A percentile compares a stretch with the other conserved stretches of the same genome.
Evolutionary conservation across 2,888 invertebrate species (phyloP).

Genomic region (Caradrina clavipalpis): DNA sequence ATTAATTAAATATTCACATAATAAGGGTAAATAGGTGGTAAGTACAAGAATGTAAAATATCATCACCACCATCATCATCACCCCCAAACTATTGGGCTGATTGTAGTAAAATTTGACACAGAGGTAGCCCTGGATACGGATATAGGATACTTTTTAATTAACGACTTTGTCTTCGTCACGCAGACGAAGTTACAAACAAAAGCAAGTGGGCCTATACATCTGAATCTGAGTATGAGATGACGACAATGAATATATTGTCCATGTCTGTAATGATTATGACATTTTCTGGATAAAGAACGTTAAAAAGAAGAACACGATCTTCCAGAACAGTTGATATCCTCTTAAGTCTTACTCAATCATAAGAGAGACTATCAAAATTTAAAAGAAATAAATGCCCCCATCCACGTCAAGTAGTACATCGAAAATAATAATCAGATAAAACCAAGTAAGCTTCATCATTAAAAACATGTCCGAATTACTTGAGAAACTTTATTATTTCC

Average conservation of each 20-base stretch:
- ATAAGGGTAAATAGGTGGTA: no score
- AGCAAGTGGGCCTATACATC: no score
- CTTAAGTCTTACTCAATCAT: background rate
- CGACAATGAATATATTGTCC: background rate
- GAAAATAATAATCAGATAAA: conserved; percentile 44
- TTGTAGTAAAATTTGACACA: no score
- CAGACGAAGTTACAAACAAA: no score
- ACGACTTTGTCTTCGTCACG: no score
- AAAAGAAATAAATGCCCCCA: background rate
- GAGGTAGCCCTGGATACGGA: no score
- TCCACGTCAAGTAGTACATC: conserved; percentile 21
- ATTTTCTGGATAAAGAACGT: background rate
- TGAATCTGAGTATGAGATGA: no score
- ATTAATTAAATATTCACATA: no score
- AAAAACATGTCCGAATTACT: conserved; percentile 46
- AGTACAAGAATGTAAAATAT: no score
- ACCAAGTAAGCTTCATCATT: conserved; percentile 37
- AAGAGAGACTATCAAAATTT: conserved; percentile 4
- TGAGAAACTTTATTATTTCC: conserved; percentile 59
- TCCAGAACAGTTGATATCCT: background rate
- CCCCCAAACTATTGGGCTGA: no score
- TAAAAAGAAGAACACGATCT: background rate
- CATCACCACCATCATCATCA: no score
- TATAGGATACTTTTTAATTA: no score
- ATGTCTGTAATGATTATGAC: background rate